Base-by-base conservation (phyloP, 2,888 invertebrate genomes). In the Gari tellinella region DNA sequence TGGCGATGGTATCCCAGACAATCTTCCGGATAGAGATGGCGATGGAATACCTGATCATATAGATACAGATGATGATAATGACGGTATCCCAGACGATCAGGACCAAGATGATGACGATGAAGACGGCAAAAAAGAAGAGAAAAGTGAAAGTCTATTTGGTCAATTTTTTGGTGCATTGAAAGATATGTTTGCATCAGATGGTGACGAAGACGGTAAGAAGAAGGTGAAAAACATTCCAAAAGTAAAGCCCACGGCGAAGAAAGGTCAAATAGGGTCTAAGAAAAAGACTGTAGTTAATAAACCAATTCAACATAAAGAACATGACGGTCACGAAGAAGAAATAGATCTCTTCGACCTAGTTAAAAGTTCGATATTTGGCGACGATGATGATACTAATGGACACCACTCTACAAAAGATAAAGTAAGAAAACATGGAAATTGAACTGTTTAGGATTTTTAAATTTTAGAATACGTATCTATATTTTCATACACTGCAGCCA, bases 1-100 rank as follows among this genome's bases (percentile, higher is more conserved):
- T 64, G 84, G 84, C 8, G 88, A 90, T 70, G 89, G 89, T 14
- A 86, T 90, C 58, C 87, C 87, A 8, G 85, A 88, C 58, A 61
- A 78, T 21, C 31, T 65, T 7, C 82, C 84, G 10, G 88, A 90
- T 74, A 78, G 73, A 51, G 90, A 91, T 80, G 84, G 81, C 1
- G 88, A 90, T 79, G 88, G 89, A 25, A 86, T 90, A 43, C 87
- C 86, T 2, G 88, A 89, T 66, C 46, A 80, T 43, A 14, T 80
- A 2, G 86, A 81, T 40, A 64, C 77, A 8, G 86, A 88, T 26
- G 57, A 72, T 14, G 85, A 87, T 68, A 62, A 73, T 15, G 85
- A 87, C 64, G 86, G 87, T n/a, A 40, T 64, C 46, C 64, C 64
- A 21, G 64, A 64, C 17, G 23, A 15, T 2, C 46, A 64, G 38